Percentiles rank a stretch among this genome's conserved stretches.
These are phyloP conservation scores for Melanocharis versteri DNA, from an alignment of 2,113 vertebrate species.

Conservation along the genomic window DNA sequence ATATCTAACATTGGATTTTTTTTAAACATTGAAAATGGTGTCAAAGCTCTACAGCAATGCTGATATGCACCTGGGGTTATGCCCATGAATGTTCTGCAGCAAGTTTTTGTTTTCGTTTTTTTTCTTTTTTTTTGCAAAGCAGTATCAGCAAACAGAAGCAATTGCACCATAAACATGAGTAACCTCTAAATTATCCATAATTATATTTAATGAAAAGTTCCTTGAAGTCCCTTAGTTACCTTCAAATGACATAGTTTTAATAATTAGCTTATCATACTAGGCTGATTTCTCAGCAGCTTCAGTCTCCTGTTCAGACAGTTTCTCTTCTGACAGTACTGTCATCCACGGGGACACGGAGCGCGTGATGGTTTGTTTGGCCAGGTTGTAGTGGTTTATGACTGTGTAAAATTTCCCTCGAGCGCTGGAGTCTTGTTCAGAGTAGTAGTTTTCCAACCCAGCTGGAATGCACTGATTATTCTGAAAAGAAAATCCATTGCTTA, in stretches of 20 bases:
- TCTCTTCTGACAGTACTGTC: conserved; percentile 93
- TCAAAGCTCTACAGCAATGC: conserved; percentile 61
- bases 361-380: conserved; percentile 92
- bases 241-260: conserved; percentile 63
- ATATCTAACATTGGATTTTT: not conserved
- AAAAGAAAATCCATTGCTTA: conserved; percentile 28
- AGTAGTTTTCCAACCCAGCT: conserved; percentile 88
- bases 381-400: conserved; percentile 93
- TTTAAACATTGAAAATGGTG: conserved; percentile 39
- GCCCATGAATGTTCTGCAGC: conserved; percentile 65
- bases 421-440: conserved; percentile 84
- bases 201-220: conserved; percentile 71
- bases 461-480: conserved; percentile 94
- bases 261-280: conserved; percentile 68
- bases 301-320: conserved; percentile 91
- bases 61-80: conserved; percentile 36
- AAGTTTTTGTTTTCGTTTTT: not conserved
- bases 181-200: conserved; percentile 77
- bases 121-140: conserved; percentile 70
- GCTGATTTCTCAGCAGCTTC: conserved; percentile 88
- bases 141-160: conserved; percentile 78
- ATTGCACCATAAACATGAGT: conserved; percentile 79
- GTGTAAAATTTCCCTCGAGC: conserved; percentile 90
- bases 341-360: conserved; percentile 93
- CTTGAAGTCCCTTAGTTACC: conserved; percentile 72